These are phyloP conservation scores for Dorcus hopei DNA, from an alignment of 2,888 invertebrate genomes.

Conservation along the genomic window DNA sequence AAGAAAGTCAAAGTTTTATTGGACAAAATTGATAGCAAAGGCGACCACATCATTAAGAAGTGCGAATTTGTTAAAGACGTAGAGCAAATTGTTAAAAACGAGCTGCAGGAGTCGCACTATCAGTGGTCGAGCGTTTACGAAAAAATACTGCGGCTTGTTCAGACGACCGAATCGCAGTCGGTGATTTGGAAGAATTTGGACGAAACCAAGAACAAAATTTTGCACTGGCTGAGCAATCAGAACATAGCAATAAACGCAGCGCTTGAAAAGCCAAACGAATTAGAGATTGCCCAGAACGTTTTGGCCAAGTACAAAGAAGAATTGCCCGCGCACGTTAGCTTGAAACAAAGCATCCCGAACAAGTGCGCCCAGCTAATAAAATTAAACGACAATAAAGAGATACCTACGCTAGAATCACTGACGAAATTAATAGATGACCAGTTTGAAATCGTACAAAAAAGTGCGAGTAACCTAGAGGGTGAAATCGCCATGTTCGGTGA, in stretches of 20 bases:
- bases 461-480: slow-evolving; percentile 72
- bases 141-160: slow-evolving; percentile 68
- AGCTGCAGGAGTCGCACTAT: slow-evolving; percentile 61
- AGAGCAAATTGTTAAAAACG: slow-evolving; percentile 58
- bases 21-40: slow-evolving; percentile 76
- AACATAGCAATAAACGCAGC: slow-evolving; percentile 74
- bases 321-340: slow-evolving; percentile 70
- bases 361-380: slow-evolving; percentile 79
- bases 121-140: slow-evolving; percentile 72
- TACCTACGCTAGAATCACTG: slow-evolving; percentile 66
- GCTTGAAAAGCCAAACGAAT: slow-evolving; percentile 73
- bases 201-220: slow-evolving; percentile 77
- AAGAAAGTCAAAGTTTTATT: slow-evolving; percentile 72
- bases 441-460: slow-evolving; percentile 69
- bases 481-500: slow-evolving; percentile 71
- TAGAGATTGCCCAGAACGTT: slow-evolving; percentile 74
- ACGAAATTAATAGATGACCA: slow-evolving; percentile 69
- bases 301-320: slow-evolving; percentile 84
- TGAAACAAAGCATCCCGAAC: slow-evolving; percentile 72
- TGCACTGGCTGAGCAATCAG: slow-evolving; percentile 81
- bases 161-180: slow-evolving; percentile 81
- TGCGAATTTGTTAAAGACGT: slow-evolving; percentile 67
- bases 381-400: slow-evolving; percentile 67
- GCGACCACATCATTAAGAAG: slow-evolving; percentile 67
- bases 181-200: slow-evolving; percentile 93